Conservation (phyloP, 2,113 vertebrate genomes). For the Morphnarchus princeps region DNA sequence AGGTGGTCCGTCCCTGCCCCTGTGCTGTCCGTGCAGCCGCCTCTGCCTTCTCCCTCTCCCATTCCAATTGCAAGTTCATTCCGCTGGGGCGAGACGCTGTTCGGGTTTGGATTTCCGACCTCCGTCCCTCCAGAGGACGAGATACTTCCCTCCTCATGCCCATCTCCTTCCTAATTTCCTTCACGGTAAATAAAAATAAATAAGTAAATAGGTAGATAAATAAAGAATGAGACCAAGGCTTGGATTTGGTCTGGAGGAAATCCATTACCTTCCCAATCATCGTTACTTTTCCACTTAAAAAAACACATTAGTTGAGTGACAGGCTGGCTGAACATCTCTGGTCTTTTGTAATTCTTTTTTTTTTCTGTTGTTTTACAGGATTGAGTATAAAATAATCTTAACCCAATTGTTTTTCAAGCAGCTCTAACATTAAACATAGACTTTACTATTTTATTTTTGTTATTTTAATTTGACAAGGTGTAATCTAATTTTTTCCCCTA, state of each 20-base stretch:
- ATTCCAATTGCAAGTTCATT: background rate
- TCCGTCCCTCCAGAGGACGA: constrained; percentile 36
- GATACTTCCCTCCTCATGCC: constrained; percentile 17
- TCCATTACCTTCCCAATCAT: constrained; percentile 26
- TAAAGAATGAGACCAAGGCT: constrained; percentile 29
- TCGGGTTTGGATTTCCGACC: constrained; percentile 3
- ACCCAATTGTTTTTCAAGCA: constrained; percentile 13
- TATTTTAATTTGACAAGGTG: constrained; percentile 72
- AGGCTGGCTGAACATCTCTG: constrained; percentile 71
- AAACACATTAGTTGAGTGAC: background rate
- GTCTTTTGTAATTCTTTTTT: background rate
- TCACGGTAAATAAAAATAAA: background rate
- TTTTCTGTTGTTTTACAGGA: background rate
- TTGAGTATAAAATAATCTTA: background rate
- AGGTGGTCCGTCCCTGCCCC: background rate
- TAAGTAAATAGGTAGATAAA: background rate
- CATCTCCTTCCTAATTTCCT: constrained; percentile 49
- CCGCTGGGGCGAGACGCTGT: background rate
- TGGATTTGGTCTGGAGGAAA: constrained; percentile 30
- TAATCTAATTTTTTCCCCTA: constrained; percentile 75
- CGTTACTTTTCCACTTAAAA: background rate
- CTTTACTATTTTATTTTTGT: background rate
- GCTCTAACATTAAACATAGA: background rate
- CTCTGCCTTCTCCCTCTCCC: background rate
- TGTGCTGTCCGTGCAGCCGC: background rate